Conservation (phyloP, 1,140 invertebrate species). For the Asbolus verrucosus region DNA sequence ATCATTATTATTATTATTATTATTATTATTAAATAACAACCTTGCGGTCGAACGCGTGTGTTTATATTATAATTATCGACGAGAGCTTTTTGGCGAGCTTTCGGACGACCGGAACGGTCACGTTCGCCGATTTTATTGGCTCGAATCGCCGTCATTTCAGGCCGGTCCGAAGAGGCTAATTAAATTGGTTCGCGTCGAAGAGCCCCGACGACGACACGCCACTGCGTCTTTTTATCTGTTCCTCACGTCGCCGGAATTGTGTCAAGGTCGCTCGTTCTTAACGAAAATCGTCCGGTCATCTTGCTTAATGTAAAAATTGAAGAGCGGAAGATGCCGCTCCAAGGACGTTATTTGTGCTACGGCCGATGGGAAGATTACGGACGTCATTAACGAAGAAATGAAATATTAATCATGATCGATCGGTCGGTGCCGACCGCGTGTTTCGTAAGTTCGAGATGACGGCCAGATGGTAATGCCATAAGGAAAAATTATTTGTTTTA, state of each 20-base stretch:
- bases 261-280: constrained; percentile 2
- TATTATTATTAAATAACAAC: constrained; percentile 31
- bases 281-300: background rate
- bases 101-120: background rate
- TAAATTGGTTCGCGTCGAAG: background rate
- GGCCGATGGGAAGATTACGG: constrained; percentile 17
- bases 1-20: constrained; percentile 32
- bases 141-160: background rate
- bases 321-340: constrained; percentile 5
- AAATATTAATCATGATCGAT: constrained; percentile 36
- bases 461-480: no score
- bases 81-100: constrained; percentile 16
- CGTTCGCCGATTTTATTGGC: constrained; percentile 18
- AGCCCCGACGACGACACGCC: no score
- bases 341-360: constrained; percentile 15
- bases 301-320: constrained; percentile 10
- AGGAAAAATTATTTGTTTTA: no score
- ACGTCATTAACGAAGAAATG: constrained; percentile 25
- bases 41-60: constrained; percentile 12
- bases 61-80: constrained; percentile 26
- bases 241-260: constrained; percentile 2
- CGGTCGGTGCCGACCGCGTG: no score
- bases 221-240: no score
- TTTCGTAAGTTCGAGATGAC: no score
- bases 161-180: background rate